Evolutionary conservation across 2,888 invertebrate species (phyloP).

Genomic region (Mimas tiliae): DNA sequence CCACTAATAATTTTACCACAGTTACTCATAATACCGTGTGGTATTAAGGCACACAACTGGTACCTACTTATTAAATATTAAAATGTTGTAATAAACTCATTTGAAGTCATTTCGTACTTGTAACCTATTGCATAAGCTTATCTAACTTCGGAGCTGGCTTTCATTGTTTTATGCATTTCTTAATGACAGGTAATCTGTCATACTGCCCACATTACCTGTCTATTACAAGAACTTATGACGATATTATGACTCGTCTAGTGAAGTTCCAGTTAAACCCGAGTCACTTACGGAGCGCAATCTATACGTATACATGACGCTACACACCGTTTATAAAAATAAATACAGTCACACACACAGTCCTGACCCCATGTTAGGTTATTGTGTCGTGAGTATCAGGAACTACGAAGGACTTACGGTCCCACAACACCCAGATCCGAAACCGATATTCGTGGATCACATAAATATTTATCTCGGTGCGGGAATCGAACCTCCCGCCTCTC

Average conservation of each 20-base stretch:
- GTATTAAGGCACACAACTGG: background rate
- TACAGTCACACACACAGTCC: no score
- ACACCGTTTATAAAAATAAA: no score
- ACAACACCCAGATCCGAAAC: no score
- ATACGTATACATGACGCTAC: no score
- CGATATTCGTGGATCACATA: no score
- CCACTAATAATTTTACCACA: background rate
- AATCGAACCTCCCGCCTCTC: no score
- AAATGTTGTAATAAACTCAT: background rate
- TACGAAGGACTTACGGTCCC: no score
- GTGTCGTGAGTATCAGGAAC: no score
- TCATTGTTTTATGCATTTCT: background rate
- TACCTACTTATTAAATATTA: background rate
- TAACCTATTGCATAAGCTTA: background rate
- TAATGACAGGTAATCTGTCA: background rate
- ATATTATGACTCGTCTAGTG: background rate
- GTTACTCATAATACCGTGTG: background rate
- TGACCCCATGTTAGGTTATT: no score
- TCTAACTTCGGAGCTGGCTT: background rate
- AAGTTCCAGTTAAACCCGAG: background rate
- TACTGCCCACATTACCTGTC: background rate
- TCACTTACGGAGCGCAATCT: no score
- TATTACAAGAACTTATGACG: background rate
- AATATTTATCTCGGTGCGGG: no score
- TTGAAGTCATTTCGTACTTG: background rate